Base-by-base conservation (phyloP, 2,113 vertebrate species). In the Cynocephalus volans region DNA sequence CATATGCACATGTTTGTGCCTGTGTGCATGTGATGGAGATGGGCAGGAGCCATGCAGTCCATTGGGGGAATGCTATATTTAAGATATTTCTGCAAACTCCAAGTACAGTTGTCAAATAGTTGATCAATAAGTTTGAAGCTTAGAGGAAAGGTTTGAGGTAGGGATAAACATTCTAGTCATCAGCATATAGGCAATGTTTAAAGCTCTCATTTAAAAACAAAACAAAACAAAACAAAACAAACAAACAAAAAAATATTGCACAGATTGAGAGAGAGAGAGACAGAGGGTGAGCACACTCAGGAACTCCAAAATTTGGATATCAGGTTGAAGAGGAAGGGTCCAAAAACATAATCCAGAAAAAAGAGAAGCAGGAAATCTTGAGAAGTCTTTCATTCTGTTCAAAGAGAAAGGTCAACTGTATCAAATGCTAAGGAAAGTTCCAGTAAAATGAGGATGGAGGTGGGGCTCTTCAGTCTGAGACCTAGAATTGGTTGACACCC, bases 401-500 rank as follows among this genome's bases (percentile, higher is more conserved):
- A 33, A 14, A 48, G 50, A 58, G 52, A 70, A 9, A 58, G 52
- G 13, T 14, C 26, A 33, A 36, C 0, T 1, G 50, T 4, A 69
- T 10, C 5, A 33, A 80, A 67, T 9, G 12, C 54, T 5, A 7
- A 26, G 26, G 36, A 82, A 45, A 26, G 23, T 1, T 41, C 15
- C 58, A 31, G 8, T 3, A 4, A 18, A 9, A 31, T 28, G 58
- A 79, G 60, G 33, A 28, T 28, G 48, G 76, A 5, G 19, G 3
- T 18, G 21, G 4, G 52, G 28, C 28, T 48, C 0, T 12, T 48
- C 52, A 12, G 21, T 6, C 21, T 2, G 1, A 36, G 15, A n/a
- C 21, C 0, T 7, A 1, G 52, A 70, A 58, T 14, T 19, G 23
- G 4, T 54, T 5, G 0, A n/a, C 5, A n/a, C 6, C 5, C 9